These are phyloP conservation scores for Pseudoips prasinana DNA, from an alignment of 2,888 invertebrate genomes.

Conservation along the genomic window DNA sequence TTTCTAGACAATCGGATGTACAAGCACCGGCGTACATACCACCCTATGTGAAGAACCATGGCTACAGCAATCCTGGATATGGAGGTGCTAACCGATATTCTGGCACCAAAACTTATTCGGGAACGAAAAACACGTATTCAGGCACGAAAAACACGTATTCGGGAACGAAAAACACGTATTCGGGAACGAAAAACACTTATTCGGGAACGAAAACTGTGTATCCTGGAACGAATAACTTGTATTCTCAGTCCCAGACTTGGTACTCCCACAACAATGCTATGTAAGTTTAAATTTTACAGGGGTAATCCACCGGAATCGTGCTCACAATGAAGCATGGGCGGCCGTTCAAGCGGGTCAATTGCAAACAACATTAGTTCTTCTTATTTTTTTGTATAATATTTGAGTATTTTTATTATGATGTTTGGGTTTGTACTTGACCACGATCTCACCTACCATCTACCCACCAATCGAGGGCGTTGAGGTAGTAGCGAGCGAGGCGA, in stretches of 20 bases:
- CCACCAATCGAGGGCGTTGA: too few species aligned
- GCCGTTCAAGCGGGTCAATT: too few species aligned
- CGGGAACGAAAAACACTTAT: conserved; percentile 19
- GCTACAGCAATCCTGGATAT: background rate
- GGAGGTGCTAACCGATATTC: conserved; percentile 27
- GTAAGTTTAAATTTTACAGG: too few species aligned
- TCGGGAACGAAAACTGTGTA: conserved; percentile 21
- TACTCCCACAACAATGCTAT: conserved; percentile 44
- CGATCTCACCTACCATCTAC: too few species aligned
- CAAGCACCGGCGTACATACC: conserved; percentile 64
- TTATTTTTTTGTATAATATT: too few species aligned
- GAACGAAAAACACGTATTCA: conserved; percentile 16
- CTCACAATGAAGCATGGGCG: too few species aligned
- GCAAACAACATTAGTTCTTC: too few species aligned
- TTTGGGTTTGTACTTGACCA: too few species aligned
- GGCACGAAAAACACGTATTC: conserved; percentile 41
- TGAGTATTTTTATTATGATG: too few species aligned
- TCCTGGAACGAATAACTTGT: conserved; percentile 30
- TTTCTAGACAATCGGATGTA: conserved; percentile 66
- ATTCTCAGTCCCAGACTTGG: conserved; percentile 54
- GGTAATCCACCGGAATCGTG: too few species aligned
- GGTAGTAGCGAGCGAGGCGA: too few species aligned
- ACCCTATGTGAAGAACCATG: conserved; percentile 47
- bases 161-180: conserved; percentile 30
- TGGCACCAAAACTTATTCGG: conserved; percentile 25